phyloP scores from a whole-genome alignment of 2,888 invertebrate genomes.

The Yponomeuta plumbellus region DNA sequence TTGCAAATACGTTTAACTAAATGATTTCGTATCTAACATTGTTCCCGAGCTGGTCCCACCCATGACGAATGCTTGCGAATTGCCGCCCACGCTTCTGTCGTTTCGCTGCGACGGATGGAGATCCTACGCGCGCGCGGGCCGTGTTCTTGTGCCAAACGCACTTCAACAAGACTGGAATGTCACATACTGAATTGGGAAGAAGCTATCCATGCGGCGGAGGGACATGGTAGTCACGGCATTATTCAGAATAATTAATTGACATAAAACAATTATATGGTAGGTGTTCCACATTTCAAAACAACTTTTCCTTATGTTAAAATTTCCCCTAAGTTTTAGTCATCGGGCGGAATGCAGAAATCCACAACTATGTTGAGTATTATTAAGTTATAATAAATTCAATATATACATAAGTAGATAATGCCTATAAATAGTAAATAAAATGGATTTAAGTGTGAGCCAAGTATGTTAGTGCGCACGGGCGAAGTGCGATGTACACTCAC shows the following conservation, averaged over 20 bases:
- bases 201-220: constrained; percentile 47
- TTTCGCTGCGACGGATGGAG: constrained; percentile 24
- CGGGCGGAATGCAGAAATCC: constrained; percentile 78
- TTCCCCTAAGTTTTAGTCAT: constrained; percentile 73
- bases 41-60: constrained; percentile 77
- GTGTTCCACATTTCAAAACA: constrained; percentile 28
- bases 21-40: constrained; percentile 70
- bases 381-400: constrained; percentile 49
- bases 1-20: constrained; percentile 57
- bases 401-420: constrained; percentile 72
- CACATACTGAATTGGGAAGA: constrained; percentile 65
- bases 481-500: constrained; percentile 47
- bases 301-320: constrained; percentile 57
- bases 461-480: constrained; percentile 43
- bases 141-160: constrained; percentile 32
- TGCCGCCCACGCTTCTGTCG: constrained; percentile 20
- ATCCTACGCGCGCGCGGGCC: constrained; percentile 17
- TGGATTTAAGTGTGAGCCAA: constrained; percentile 60
- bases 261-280: neutral
- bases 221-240: constrained; percentile 19
- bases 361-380: constrained; percentile 76
- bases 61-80: constrained; percentile 72
- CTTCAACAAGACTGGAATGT: constrained; percentile 76
- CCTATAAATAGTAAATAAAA: constrained; percentile 63
- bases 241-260: constrained; percentile 2